These are phyloP conservation scores for Drosophila macrospina DNA, from an alignment of 2,888 invertebrate species.

Conservation along the genomic window DNA sequence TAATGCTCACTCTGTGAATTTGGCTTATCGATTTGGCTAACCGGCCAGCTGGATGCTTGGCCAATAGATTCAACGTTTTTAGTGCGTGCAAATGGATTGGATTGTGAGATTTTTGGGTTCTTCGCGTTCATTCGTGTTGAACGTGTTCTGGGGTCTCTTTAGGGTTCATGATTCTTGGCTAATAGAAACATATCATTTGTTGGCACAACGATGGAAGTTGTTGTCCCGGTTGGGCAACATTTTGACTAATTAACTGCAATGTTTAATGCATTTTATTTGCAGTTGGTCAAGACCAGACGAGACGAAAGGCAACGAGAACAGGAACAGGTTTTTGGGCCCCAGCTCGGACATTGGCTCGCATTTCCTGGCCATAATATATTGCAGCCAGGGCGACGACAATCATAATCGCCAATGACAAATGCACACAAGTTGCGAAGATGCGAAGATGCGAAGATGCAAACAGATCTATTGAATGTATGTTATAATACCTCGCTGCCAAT, in stretches of 20 bases:
- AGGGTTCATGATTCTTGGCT: slow-evolving; percentile 21
- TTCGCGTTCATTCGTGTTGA: not conserved
- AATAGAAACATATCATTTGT: slow-evolving; percentile 68
- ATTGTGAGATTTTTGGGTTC: slow-evolving; percentile 19
- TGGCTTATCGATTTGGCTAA: slow-evolving; percentile 9
- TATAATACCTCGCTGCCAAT: slow-evolving; percentile 13
- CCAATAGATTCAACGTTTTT: slow-evolving; percentile 25
- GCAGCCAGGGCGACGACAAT: slow-evolving; percentile 69
- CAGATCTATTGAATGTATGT: slow-evolving; percentile 29
- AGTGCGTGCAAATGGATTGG: slow-evolving; percentile 52
- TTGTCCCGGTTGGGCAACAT: slow-evolving; percentile 71
- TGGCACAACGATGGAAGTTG: slow-evolving; percentile 43
- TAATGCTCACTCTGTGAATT: slow-evolving; percentile 1
- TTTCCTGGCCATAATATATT: slow-evolving; percentile 67
- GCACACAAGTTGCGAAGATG: slow-evolving; percentile 42
- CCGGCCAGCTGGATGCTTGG: not conserved
- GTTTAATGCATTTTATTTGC: slow-evolving; percentile 53
- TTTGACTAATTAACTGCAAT: slow-evolving; percentile 78
- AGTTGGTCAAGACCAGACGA: slow-evolving; percentile 28
- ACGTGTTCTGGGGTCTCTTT: slow-evolving; percentile 1
- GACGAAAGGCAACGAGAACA: not conserved
- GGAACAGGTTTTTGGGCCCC: slow-evolving; percentile 42
- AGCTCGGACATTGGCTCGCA: slow-evolving; percentile 47
- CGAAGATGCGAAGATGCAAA: slow-evolving; percentile 24
- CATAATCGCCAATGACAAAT: slow-evolving; percentile 75